Base-by-base conservation (phyloP, 92 coral and sea anemone species). In the Metridium senile region DNA sequence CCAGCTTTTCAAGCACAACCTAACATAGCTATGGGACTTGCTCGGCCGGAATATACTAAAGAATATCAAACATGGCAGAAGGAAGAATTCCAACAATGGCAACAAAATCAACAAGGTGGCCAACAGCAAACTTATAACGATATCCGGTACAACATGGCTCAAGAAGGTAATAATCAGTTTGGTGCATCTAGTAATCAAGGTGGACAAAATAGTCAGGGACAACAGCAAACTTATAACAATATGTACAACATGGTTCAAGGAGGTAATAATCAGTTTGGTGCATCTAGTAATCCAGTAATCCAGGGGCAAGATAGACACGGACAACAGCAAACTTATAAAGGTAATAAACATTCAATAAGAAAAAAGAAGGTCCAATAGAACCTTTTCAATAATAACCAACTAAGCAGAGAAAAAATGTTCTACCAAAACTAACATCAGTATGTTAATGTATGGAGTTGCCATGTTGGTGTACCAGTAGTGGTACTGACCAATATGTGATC, bases 51-150 rank as follows among this genome's bases (percentile, higher is more conserved):
- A 72, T 94, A 92, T 30, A 85, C 81, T 66, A 86, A 91, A 72
- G 91, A 91, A 78, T 86, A 81, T 26, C 75, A 84, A 45, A 81
- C 89, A 76, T 94, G 98, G 98, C 93, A 94, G 70, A 85, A 89
- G 72, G 93, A 94, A 73, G 91, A 85, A 59, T 88, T 94, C 87
- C 84, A 89, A 19, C 89, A 80, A 19, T 94, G 94, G 94, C 89
- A 85, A 23, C 83, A 79, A 33, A 6, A 4, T 6, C 90, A 87
- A 25, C 91, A 82, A 54, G 4, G 20, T 3, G 6, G 25, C 61
- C 25, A 21, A 21, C 16, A 9, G 9, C 61, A 54, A 21, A 54
- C 61, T 8, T 10, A 21, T 54, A 9, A n/a, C 20, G 61, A 10
- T 10, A n/a, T n/a, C n/a, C 22, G 3, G 61, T n/a, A 10, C 25